A percentile compares a stretch with the other conserved stretches of the same genome.
Evolutionary conservation across 2,113 vertebrate genomes (phyloP).

Genomic region (Passer domesticus): DNA sequence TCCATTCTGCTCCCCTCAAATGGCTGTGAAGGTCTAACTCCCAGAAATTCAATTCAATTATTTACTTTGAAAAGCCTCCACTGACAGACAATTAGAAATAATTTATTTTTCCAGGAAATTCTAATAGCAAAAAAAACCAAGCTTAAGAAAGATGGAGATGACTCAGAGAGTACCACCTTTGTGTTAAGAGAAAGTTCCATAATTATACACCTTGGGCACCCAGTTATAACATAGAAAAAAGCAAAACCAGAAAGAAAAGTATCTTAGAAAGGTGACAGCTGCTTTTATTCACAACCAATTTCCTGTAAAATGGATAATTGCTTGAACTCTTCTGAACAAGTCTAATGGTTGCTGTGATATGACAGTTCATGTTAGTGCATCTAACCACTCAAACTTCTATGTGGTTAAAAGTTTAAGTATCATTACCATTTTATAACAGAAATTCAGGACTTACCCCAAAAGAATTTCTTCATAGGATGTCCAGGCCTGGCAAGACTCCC

Average conservation of each 20-base stretch:
- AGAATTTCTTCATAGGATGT: slow-evolving; percentile 97
- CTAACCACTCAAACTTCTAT: background rate
- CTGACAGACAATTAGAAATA: background rate
- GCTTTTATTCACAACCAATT: background rate
- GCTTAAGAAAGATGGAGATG: background rate
- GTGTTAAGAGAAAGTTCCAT: background rate
- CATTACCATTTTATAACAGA: background rate
- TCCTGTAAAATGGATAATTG: background rate
- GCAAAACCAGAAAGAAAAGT: background rate
- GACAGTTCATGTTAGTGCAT: background rate
- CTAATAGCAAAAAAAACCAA: background rate
- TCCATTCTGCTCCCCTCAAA: background rate
- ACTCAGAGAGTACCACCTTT: background rate
- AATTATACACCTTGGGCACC: background rate
- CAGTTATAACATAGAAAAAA: background rate
- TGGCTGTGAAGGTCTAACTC: background rate
- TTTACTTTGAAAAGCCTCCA: background rate
- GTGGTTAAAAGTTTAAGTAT: background rate
- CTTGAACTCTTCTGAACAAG: background rate
- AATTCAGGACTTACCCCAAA: slow-evolving; percentile 84
- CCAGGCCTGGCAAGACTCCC: slow-evolving; percentile 90
- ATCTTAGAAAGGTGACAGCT: background rate
- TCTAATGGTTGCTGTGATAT: background rate
- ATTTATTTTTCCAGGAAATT: background rate
- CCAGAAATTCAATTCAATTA: background rate